Conservation (phyloP, 2,113 vertebrate genomes). For the Pelodiscus sinensis region DNA sequence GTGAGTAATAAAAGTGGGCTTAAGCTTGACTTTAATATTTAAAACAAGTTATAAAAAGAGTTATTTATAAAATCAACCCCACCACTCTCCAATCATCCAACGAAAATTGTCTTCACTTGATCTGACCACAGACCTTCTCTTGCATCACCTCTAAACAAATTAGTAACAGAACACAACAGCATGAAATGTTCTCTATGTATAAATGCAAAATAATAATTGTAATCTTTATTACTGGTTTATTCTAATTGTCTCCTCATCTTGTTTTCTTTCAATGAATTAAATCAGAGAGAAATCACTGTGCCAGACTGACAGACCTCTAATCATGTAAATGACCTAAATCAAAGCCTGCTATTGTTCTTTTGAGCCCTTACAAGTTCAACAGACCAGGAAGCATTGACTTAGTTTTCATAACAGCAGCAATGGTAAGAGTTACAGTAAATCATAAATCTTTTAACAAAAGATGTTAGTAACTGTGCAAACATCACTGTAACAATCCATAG, state of each 20-base stretch:
- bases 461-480: neutral
- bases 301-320: neutral
- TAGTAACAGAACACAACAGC: neutral
- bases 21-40: neutral
- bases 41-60: neutral
- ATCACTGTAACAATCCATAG: neutral
- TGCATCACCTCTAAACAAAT: neutral
- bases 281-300: neutral
- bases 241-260: neutral
- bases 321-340: neutral
- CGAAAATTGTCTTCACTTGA: neutral
- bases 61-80: neutral
- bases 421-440: neutral
- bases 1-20: neutral
- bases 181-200: fast-evolving
- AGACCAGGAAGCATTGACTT: neutral
- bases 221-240: neutral
- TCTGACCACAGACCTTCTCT: neutral
- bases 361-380: neutral
- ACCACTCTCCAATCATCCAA: neutral
- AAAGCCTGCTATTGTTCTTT: neutral
- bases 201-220: neutral
- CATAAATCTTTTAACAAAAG: neutral
- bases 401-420: neutral
- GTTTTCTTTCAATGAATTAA: neutral